A percentile compares a stretch with the other conserved stretches of the same genome.
phyloP scores from a whole-genome alignment of 2,797 vertebrate genomes.

The Iguana delicatissima region DNA sequence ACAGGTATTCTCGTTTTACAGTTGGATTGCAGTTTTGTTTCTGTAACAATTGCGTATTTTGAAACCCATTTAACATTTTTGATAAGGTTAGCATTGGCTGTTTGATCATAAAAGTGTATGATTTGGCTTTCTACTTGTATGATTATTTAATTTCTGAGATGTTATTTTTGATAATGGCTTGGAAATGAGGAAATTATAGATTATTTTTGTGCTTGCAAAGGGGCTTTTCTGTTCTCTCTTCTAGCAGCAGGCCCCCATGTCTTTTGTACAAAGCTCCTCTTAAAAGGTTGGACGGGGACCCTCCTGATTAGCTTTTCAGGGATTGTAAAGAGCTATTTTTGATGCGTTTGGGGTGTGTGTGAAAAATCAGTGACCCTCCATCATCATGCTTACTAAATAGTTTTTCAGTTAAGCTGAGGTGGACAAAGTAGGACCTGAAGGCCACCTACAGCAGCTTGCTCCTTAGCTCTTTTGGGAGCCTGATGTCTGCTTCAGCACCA shows the following conservation, averaged over 20 bases:
- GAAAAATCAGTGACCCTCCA: neutral
- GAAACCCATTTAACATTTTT: neutral
- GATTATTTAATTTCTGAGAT: conserved; percentile 26
- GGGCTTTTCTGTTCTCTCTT: neutral
- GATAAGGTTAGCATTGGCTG: neutral
- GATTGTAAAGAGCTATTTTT: neutral
- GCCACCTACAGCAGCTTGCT: too few relatives aligned
- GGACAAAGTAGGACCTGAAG: too few relatives aligned
- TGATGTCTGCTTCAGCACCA: too few relatives aligned
- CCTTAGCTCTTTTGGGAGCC: too few relatives aligned
- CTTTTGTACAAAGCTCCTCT: neutral
- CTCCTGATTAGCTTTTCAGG: neutral
- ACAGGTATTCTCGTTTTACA: neutral
- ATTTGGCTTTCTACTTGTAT: neutral
- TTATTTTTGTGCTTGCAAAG: neutral
- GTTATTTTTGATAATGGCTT: neutral
- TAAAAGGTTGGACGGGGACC: neutral
- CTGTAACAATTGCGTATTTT: neutral
- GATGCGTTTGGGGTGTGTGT: neutral
- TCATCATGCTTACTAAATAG: neutral
- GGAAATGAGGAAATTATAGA: neutral
- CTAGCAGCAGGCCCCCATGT: neutral
- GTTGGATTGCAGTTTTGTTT: rapidly evolving
- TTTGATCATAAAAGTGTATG: conserved; percentile 2
- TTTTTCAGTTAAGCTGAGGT: neutral